Percentiles rank a stretch among this genome's conserved stretches.
phyloP scores from a whole-genome alignment of 2,888 invertebrate genomes.

The Cartodere bifasciata region DNA sequence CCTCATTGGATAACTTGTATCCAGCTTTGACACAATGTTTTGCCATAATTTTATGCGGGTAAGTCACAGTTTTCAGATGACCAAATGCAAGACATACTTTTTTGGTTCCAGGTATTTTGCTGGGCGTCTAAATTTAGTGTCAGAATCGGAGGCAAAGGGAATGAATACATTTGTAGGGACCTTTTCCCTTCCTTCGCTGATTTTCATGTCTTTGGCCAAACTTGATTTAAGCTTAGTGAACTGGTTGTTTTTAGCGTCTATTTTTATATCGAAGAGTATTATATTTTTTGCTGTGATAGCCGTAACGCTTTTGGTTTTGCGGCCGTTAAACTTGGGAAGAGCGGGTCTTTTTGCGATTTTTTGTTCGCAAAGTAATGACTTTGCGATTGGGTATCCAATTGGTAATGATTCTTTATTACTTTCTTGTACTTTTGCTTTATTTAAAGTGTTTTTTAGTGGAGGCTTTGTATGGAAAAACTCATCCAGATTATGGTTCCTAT shows the following conservation, averaged over 20 bases:
- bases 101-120: slow-evolving; percentile 61
- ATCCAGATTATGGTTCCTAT: slow-evolving; percentile 84
- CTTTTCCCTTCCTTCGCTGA: slow-evolving; percentile 83
- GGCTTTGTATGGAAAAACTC: slow-evolving; percentile 71
- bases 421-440: not conserved
- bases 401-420: slow-evolving; percentile 40
- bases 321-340: slow-evolving; percentile 68
- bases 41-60: slow-evolving; percentile 82
- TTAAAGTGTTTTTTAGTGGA: slow-evolving; percentile 44
- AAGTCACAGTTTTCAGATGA: slow-evolving; percentile 31
- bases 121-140: slow-evolving; percentile 70
- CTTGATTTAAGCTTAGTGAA: slow-evolving; percentile 74
- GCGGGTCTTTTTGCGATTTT: slow-evolving; percentile 90
- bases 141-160: slow-evolving; percentile 76
- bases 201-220: slow-evolving; percentile 79
- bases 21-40: slow-evolving; percentile 88
- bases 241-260: slow-evolving; percentile 80
- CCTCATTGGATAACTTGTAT: slow-evolving; percentile 66
- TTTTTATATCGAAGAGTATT: slow-evolving; percentile 72
- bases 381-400: slow-evolving; percentile 91
- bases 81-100: too few relatives aligned
- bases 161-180: slow-evolving; percentile 86
- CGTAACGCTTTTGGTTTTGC: slow-evolving; percentile 64
- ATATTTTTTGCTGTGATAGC: slow-evolving; percentile 71
- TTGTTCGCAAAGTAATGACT: slow-evolving; percentile 94